Percentiles rank a stretch among this genome's conserved stretches.
Conservation (phyloP, 2,888 invertebrate genomes). For the Drosophila crucigera region DNA sequence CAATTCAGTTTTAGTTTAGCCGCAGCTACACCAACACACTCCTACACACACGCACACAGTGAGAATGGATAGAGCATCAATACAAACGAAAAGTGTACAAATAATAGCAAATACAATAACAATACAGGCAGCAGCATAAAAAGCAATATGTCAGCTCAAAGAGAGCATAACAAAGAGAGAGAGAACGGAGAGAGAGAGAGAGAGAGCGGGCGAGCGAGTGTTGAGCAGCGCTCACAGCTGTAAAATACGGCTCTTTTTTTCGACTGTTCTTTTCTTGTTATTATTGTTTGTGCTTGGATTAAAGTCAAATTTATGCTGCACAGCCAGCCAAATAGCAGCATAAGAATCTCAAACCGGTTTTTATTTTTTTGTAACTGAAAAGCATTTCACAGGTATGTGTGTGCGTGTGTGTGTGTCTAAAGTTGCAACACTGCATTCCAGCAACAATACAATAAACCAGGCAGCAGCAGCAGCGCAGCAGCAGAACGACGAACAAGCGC, state of each 20-base stretch:
- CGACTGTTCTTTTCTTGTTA: slow-evolving; percentile 13
- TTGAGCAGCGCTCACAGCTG: slow-evolving; percentile 57
- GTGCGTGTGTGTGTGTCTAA: slow-evolving; percentile 33
- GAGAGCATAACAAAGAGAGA: slow-evolving; percentile 18
- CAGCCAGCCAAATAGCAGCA: slow-evolving; percentile 39
- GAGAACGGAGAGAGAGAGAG: slow-evolving; percentile 6
- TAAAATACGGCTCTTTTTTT: slow-evolving; percentile 52
- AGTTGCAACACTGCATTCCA: slow-evolving; percentile 82
- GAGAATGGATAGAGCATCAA: slow-evolving; percentile 44
- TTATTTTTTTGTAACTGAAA: slow-evolving; percentile 54
- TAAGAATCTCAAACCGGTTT: slow-evolving; percentile 75
- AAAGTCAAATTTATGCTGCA: slow-evolving; percentile 60
- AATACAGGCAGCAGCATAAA: slow-evolving; percentile 50
- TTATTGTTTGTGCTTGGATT: slow-evolving; percentile 38
- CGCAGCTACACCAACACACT: slow-evolving; percentile 15
- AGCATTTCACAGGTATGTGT: slow-evolving; percentile 66
- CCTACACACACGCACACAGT: slow-evolving; percentile 22
- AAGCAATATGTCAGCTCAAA: slow-evolving; percentile 63
- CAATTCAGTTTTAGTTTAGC: slow-evolving; percentile 76
- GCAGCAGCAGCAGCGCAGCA: slow-evolving; percentile 26
- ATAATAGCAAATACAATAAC: slow-evolving; percentile 50
- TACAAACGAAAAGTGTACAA: slow-evolving; percentile 55
- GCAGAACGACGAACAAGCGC: slow-evolving; percentile 36
- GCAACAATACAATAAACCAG: slow-evolving; percentile 40
- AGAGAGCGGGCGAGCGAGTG: slow-evolving; percentile 1